A percentile compares a stretch with the other conserved stretches of the same genome.
phyloP scores from a whole-genome alignment of 1,140 invertebrate genomes.

The Orussus abietinus region DNA sequence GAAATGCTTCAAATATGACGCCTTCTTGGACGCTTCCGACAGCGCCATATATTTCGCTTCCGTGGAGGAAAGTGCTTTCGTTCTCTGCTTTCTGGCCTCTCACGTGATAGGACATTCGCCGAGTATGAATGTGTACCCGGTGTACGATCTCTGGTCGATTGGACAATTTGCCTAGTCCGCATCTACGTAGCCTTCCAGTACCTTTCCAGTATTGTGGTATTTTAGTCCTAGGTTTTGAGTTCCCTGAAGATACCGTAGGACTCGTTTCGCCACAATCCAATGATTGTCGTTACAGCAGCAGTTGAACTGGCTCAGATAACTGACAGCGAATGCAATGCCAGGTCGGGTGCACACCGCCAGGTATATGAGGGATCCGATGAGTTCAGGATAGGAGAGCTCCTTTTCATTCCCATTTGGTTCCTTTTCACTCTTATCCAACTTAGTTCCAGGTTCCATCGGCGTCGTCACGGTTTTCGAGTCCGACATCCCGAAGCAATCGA shows the following conservation, averaged over 20 bases:
- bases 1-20: conserved; percentile 17
- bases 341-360: too few relatives aligned
- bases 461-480: conserved; percentile 5
- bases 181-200: conserved; percentile 20
- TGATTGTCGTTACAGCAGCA: conserved; percentile 15
- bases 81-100: conserved; percentile 22
- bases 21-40: conserved; percentile 26
- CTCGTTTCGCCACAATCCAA: conserved; percentile 20
- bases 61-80: conserved; percentile 32
- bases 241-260: conserved; percentile 26
- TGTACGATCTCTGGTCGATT: conserved; percentile 26
- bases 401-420: neutral
- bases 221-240: conserved; percentile 13
- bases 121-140: conserved; percentile 16
- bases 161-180: conserved; percentile 29
- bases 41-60: conserved; percentile 46
- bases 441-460: conserved; percentile 1
- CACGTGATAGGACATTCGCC: conserved; percentile 17
- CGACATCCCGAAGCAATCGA: conserved; percentile 7
- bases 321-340: conserved; percentile 36
- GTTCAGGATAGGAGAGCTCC: conserved; percentile 3
- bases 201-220: neutral
- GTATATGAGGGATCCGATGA: too few relatives aligned
- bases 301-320: conserved; percentile 22
- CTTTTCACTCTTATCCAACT: conserved; percentile 2